A percentile compares a stretch with the other conserved stretches of the same genome.
Evolutionary conservation across 1,140 invertebrate genomes (phyloP).

Genomic region (Carcinoscorpius rotundicauda): DNA sequence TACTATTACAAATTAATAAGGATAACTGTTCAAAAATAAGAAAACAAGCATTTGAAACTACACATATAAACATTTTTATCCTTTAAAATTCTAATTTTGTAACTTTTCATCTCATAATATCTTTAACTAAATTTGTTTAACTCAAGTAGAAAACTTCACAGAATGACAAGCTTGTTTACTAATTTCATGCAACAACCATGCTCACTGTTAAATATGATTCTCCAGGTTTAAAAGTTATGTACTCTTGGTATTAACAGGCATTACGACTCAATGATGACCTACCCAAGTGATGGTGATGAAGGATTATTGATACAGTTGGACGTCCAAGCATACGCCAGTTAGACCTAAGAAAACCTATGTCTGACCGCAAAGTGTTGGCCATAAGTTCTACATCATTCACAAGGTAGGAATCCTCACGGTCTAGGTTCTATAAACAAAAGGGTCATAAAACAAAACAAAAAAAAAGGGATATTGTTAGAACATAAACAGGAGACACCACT

Average conservation of each 20-base stretch:
- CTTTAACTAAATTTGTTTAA: too few species aligned
- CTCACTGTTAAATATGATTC: too few species aligned
- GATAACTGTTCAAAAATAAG: too few species aligned
- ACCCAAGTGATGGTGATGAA: slow-evolving; percentile 26
- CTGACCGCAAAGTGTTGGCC: slow-evolving; percentile 71
- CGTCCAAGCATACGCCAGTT: slow-evolving; percentile 80
- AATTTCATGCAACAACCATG: too few species aligned
- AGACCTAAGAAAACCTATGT: slow-evolving; percentile 82
- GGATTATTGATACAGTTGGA: slow-evolving; percentile 63
- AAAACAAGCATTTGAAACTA: too few species aligned
- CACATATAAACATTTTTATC: too few species aligned
- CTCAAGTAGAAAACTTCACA: too few species aligned
- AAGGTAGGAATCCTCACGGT: slow-evolving; percentile 84
- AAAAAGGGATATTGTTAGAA: not conserved
- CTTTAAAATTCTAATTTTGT: too few species aligned
- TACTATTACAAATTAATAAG: too few species aligned
- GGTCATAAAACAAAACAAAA: slow-evolving; percentile 12
- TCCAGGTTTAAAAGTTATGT: not conserved
- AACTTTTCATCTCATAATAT: too few species aligned
- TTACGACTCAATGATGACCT: slow-evolving; percentile 11
- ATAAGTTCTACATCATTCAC: slow-evolving; percentile 78
- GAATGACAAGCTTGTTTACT: too few species aligned
- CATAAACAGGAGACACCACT: too few species aligned
- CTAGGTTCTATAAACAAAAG: slow-evolving; percentile 57
- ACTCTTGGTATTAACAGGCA: not conserved